A percentile compares a stretch with the other conserved stretches of the same genome.
phyloP scores from a whole-genome alignment of 1,140 invertebrate species.

The Euglossa dilemma region DNA sequence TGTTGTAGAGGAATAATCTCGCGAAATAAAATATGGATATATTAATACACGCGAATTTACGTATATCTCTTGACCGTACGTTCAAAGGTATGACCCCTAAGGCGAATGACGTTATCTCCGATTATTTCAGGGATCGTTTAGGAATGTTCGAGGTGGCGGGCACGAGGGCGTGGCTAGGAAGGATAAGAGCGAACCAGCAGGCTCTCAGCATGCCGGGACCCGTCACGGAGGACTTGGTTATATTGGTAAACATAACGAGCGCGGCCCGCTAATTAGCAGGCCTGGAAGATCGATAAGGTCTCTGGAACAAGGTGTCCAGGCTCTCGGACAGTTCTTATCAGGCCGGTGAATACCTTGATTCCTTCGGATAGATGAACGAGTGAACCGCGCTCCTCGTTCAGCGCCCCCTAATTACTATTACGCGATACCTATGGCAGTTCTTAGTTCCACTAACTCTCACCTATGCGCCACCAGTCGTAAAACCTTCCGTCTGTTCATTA shows the following conservation, averaged over 20 bases:
- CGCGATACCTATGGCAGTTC: not conserved
- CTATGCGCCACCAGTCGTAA: conserved; percentile 8
- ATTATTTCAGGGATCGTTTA: conserved; percentile 71
- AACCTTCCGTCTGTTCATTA: not conserved
- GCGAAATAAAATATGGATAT: too few relatives aligned
- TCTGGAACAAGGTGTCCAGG: conserved; percentile 52
- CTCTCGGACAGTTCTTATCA: conserved; percentile 39
- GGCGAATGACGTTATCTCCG: not conserved
- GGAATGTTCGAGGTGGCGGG: conserved; percentile 76
- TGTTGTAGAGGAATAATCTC: too few relatives aligned
- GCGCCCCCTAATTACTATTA: conserved; percentile 7
- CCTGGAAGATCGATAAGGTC: conserved; percentile 53
- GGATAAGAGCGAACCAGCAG: conserved; percentile 73
- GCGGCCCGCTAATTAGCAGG: conserved; percentile 53
- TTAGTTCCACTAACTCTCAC: not conserved
- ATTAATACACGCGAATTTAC: too few relatives aligned
- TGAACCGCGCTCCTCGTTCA: not conserved
- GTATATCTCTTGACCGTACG: too few relatives aligned
- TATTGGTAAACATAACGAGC: conserved; percentile 71
- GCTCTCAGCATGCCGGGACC: conserved; percentile 73
- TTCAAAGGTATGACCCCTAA: too few relatives aligned
- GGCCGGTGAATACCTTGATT: not conserved
- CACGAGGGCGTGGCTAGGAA: conserved; percentile 75
- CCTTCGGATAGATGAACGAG: not conserved
- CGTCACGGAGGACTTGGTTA: conserved; percentile 63